Conservation (phyloP, 2,113 vertebrate species). For the Gnathonemus echidnorhynchus region DNA sequence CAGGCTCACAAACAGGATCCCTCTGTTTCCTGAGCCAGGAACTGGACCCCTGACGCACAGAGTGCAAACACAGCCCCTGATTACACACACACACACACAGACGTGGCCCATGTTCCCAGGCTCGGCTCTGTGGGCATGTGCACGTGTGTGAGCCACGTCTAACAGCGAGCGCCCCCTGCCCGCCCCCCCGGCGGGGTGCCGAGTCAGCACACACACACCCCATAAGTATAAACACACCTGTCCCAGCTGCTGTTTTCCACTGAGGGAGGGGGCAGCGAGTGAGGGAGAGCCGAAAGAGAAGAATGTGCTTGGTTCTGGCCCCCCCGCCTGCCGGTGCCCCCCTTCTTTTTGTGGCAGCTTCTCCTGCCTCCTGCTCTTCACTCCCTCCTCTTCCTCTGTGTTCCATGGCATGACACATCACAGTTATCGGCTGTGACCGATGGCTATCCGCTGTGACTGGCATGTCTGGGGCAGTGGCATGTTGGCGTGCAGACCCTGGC, state of each 20-base stretch:
- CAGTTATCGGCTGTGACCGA: neutral
- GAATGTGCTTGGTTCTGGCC: constrained; percentile 28
- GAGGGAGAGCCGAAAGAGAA: constrained; percentile 12
- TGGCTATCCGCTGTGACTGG: neutral
- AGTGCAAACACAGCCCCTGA: neutral
- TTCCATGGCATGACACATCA: neutral
- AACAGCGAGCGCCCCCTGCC: neutral
- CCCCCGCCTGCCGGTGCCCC: neutral
- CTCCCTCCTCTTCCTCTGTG: neutral
- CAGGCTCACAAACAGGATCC: constrained; percentile 61
- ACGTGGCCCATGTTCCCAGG: constrained; percentile 26
- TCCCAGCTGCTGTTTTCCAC: constrained; percentile 45
- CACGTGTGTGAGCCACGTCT: neutral
- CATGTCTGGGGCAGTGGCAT: neutral
- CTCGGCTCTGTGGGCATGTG: neutral
- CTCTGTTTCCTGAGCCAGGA: constrained; percentile 62
- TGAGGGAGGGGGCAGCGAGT: constrained; percentile 25
- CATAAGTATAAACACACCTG: constrained; percentile 48
- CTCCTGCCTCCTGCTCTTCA: neutral
- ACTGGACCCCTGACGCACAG: constrained; percentile 31
- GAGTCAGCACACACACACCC: constrained; percentile 20
- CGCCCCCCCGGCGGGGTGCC: neutral
- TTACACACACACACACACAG: neutral
- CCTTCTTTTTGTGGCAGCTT: constrained; percentile 23
- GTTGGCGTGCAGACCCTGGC: neutral